Evolutionary conservation across 2,888 invertebrate species (phyloP), one percentile per base, ranked within the genome.

Genomic region (Ochlodes sylvanus): DNA sequence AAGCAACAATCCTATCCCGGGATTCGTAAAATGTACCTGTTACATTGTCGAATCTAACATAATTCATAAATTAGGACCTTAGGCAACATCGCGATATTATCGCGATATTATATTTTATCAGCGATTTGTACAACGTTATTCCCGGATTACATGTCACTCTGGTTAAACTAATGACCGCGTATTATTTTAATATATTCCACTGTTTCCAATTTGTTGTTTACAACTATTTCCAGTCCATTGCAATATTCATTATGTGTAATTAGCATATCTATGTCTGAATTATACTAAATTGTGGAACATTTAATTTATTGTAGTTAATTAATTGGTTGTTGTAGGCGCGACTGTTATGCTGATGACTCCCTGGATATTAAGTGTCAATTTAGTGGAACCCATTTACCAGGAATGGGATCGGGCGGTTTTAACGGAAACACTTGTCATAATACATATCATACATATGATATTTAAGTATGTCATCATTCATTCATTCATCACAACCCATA

Each of bases 221-320:
- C 58, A 58, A 60, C 58, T 66, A 60, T 66, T 58, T 60, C 41
- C 58, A 58, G 27, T 44, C 58, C 65, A 52, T 52, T 66, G 34
- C 63, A 44, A 19, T 52, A 41, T 17, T 32, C 52, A 57, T 66
- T 66, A 52, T 52, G 38, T 66, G 41, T 52, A 58, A 66, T 66
- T 66, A 58, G 21, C 65, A 66, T 58, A 58, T 52, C 41, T 52
- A 27, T 50, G 58, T 57, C 65, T 21, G 41, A 52, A 58, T 50
- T 58, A 41, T 41, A 62, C 21, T 62, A 32, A 63, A 63, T 63
- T 63, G 42, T 63, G 42, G 19, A 1, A 27, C 15, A 7, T 42
- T 63, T 42, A 27, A 54, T 27, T 32, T 7, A 42, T 42, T 54
- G 21, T 63, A 21, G 21, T 52, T 52, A 27, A 52, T 52, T 63